phyloP scores from a whole-genome alignment of 2,113 vertebrate species.

The Dolichotis patagonum region DNA sequence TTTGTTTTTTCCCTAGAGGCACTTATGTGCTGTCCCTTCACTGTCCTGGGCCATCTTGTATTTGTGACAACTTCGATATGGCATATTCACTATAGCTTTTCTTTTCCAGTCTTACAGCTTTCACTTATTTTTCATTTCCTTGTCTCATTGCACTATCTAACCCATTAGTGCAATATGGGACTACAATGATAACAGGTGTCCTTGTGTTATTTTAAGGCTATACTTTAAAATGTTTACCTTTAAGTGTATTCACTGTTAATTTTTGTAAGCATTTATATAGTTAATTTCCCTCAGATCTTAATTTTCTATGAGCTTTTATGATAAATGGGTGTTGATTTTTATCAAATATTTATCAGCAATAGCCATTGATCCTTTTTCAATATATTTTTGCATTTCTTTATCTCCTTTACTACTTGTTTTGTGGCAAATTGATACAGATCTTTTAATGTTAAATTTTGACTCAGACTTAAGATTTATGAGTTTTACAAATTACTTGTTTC shows the following conservation, averaged over 20 bases:
- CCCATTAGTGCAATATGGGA: neutral
- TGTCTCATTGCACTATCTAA: neutral
- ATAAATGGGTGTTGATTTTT: neutral
- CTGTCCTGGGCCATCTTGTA: too few relatives aligned
- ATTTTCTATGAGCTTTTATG: conserved; percentile 7
- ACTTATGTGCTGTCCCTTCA: too few relatives aligned
- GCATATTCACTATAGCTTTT: neutral
- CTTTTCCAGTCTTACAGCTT: neutral
- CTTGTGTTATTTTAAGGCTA: neutral
- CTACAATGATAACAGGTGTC: neutral
- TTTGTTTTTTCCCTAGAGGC: too few relatives aligned
- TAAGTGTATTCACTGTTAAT: neutral
- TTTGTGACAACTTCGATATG: too few relatives aligned
- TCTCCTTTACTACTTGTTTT: neutral
- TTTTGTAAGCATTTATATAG: neutral
- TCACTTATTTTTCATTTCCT: neutral
- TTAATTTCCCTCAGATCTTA: neutral
- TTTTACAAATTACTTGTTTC: neutral
- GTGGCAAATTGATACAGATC: neutral
- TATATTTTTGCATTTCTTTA: conserved; percentile 8
- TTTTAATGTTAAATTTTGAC: conserved; percentile 43
- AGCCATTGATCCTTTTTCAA: neutral
- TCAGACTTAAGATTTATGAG: neutral
- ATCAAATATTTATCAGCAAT: neutral
- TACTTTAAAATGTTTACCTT: neutral